Conservation (phyloP, 2,113 vertebrate genomes). For the Triplophysa tibetana region DNA sequence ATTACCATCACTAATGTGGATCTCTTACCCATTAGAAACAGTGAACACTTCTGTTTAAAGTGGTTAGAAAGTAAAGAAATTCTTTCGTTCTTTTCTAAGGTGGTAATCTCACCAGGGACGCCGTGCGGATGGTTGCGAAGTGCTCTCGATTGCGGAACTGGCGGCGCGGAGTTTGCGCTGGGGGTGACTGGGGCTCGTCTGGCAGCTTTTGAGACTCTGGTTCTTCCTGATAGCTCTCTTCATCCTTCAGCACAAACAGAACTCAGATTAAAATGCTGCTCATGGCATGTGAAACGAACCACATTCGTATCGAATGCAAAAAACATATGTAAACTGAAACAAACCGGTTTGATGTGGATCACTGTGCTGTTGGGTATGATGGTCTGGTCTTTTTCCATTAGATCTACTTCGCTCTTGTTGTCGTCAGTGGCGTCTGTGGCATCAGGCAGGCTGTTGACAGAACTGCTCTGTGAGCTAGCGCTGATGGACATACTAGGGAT, state of each 20-base stretch:
- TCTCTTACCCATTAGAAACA: background rate
- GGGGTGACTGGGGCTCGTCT: conserved; percentile 86
- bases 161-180: conserved; percentile 86
- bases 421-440: conserved; percentile 87
- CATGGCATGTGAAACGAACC: background rate
- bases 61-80: background rate
- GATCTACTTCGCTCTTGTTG: conserved; percentile 93
- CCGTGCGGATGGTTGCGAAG: conserved; percentile 98
- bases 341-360: conserved; percentile 91
- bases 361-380: conserved; percentile 98
- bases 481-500: conserved; percentile 99
- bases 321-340: background rate
- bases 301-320: background rate
- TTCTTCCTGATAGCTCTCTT: conserved; percentile 84
- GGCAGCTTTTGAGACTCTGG: conserved; percentile 80
- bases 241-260: conserved; percentile 76
- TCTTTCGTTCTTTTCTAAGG: background rate
- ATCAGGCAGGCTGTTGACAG: conserved; percentile 95
- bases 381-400: conserved; percentile 95
- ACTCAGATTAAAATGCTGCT: background rate
- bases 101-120: conserved; percentile 83
- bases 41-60: background rate
- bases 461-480: conserved; percentile 99
- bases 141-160: conserved; percentile 95
- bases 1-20: too few relatives aligned